Evolutionary conservation across 1,140 invertebrate species (phyloP).

Genomic region (Hesperophylax magnus): DNA sequence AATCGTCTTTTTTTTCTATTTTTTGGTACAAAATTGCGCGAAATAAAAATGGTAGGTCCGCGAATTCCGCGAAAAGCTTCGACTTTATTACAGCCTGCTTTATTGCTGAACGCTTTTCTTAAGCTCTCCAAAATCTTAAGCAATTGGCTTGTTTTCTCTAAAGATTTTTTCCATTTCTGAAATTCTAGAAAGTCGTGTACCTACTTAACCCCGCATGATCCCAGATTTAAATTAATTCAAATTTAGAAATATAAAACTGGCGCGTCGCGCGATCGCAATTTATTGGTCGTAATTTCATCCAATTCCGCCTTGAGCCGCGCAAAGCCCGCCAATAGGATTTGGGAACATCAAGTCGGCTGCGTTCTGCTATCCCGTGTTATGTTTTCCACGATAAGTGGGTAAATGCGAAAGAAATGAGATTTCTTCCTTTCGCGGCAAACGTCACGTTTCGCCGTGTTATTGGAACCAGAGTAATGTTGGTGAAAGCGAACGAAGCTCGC

Average conservation of each 20-base stretch:
- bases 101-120: constrained; percentile 6
- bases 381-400: constrained; percentile 26
- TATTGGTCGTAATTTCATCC: constrained; percentile 38
- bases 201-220: constrained; percentile 7
- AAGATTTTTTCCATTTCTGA: too few species aligned
- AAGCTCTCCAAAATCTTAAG: neutral
- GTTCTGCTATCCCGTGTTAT: constrained; percentile 26
- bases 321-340: constrained; percentile 38
- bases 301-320: constrained; percentile 27
- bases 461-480: constrained; percentile 6
- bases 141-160: too few species aligned
- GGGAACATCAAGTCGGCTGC: constrained; percentile 25
- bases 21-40: too few species aligned
- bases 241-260: constrained; percentile 32
- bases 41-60: too few species aligned
- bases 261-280: constrained; percentile 23
- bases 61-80: neutral
- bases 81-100: neutral
- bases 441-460: constrained; percentile 28
- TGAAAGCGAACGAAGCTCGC: constrained; percentile 20
- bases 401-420: constrained; percentile 39
- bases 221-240: constrained; percentile 35
- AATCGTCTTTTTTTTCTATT: too few species aligned
- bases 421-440: constrained; percentile 16
- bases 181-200: neutral